A percentile compares a stretch with the other conserved stretches of the same genome.
Conservation (phyloP, 2,797 vertebrate genomes). For the Aldrovandia affinis region DNA sequence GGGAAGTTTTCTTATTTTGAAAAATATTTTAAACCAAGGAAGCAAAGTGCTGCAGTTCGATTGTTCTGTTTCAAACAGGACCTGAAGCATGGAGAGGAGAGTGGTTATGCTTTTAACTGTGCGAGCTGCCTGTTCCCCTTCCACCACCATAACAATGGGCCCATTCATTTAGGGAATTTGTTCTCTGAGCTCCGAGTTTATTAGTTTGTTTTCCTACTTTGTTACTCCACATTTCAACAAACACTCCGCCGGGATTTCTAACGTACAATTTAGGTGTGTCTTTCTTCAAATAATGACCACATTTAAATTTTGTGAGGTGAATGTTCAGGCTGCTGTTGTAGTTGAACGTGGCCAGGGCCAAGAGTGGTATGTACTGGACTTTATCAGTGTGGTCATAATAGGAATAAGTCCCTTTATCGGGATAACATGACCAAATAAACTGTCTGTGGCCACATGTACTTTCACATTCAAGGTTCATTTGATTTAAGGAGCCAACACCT, state of each 20-base stretch:
- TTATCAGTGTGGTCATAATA: background rate
- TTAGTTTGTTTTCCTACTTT: background rate
- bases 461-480: too few relatives aligned
- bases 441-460: too few relatives aligned
- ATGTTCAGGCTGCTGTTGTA: background rate
- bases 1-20: background rate
- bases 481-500: too few relatives aligned
- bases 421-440: too few relatives aligned
- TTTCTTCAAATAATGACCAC: background rate
- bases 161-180: background rate
- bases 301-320: background rate
- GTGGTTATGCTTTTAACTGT: background rate
- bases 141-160: background rate
- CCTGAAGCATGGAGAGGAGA: background rate
- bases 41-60: background rate
- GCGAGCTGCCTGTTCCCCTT: background rate
- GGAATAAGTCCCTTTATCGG: background rate
- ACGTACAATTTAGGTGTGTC: background rate
- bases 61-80: background rate
- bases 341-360: background rate
- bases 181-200: background rate
- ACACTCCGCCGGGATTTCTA: background rate
- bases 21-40: background rate
- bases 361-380: background rate
- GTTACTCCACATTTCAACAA: background rate